phyloP scores from a whole-genome alignment of 2,113 vertebrate genomes.

The Sorex fumeus region DNA sequence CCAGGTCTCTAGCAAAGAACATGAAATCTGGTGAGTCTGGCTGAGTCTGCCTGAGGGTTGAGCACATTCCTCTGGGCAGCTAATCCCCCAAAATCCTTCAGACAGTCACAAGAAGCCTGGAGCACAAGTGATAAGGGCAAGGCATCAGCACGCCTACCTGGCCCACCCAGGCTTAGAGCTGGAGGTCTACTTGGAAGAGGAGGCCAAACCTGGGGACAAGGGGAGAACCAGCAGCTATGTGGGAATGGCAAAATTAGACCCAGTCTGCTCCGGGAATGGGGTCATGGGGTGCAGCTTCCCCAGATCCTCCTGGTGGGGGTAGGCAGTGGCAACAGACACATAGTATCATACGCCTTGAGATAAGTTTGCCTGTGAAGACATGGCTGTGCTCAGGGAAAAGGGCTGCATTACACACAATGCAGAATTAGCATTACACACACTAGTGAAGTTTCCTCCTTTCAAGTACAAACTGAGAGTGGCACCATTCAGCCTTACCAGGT shows the following conservation, averaged over 20 bases:
- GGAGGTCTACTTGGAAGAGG: neutral
- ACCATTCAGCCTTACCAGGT: fast-evolving
- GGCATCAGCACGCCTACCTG: neutral
- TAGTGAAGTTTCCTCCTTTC: no score
- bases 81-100: neutral
- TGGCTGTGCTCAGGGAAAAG: neutral
- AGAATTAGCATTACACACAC: neutral
- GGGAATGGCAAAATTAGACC: neutral
- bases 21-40: neutral
- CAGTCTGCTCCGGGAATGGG: neutral
- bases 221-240: neutral
- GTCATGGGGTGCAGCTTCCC: fast-evolving
- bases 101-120: neutral
- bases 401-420: neutral
- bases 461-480: neutral
- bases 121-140: no score
- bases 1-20: neutral
- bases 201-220: neutral
- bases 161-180: neutral
- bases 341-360: neutral
- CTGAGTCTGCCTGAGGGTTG: neutral
- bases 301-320: neutral
- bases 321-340: neutral
- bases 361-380: neutral
- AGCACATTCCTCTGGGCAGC: neutral